Conservation (phyloP, 1,140 invertebrate genomes). For the Daktulosphaira vitifoliae region DNA sequence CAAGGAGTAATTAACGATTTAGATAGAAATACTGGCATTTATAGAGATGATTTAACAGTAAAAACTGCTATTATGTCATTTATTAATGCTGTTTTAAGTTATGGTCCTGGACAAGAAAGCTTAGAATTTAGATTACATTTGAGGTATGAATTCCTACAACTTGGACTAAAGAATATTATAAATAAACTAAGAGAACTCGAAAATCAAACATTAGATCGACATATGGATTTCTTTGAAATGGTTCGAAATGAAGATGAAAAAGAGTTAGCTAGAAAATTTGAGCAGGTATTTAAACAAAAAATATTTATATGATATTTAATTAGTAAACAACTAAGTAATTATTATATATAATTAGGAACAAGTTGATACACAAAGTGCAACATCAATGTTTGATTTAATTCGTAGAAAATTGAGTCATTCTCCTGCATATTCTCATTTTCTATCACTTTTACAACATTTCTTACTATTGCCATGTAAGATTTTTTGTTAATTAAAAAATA, state of each 20-base stretch:
- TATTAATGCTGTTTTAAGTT: conserved; percentile 92
- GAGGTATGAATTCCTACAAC: conserved; percentile 91
- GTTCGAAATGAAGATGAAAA: conserved; percentile 93
- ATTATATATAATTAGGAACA: conserved; percentile 54
- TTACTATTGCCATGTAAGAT: conserved; percentile 80
- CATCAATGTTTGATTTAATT: conserved; percentile 87
- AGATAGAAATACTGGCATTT: conserved; percentile 76
- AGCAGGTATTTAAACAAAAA: conserved; percentile 48
- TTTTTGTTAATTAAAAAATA: background rate
- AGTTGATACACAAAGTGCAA: conserved; percentile 89
- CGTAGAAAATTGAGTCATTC: conserved; percentile 84
- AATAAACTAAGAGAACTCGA: conserved; percentile 86
- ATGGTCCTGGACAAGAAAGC: conserved; percentile 90
- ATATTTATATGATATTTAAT: background rate
- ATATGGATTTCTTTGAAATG: conserved; percentile 96
- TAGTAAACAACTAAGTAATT: no score
- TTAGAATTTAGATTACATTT: conserved; percentile 92
- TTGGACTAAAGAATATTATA: conserved; percentile 92
- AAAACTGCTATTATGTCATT: conserved; percentile 98
- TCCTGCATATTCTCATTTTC: conserved; percentile 83
- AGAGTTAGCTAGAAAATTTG: conserved; percentile 82
- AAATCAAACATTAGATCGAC: conserved; percentile 83
- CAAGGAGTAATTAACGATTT: conserved; percentile 89
- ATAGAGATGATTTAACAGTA: conserved; percentile 75
- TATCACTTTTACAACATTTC: conserved; percentile 85